Evolutionary conservation across 2,797 vertebrate genomes (phyloP), one percentile per base, ranked within the genome.

Genomic region (Momotus momota): DNA sequence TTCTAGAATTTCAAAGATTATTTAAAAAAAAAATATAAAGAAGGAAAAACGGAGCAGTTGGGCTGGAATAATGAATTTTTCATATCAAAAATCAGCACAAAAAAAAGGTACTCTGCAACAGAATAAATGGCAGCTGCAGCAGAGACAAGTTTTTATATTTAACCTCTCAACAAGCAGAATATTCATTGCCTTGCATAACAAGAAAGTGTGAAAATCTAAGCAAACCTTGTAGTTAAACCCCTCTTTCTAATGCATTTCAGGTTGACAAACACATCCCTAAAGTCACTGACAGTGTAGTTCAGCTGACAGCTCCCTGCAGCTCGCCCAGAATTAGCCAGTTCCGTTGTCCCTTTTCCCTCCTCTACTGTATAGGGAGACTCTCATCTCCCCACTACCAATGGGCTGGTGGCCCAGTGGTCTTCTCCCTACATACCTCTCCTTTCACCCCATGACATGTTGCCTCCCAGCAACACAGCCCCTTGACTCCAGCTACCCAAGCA

Each of bases 31-130:
- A 89, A 71, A 12, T 0, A 66, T 78, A 81, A 82, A 93, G 66
- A 46, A 91, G 23, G 51, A 45, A 88, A 83, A 87, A 88, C 61
- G 43, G 41, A 85, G 41, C 35, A 69, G 64, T 65, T 88, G 46
- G 35, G 61, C 79, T 81, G 69, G 94, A 86, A 86, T 38, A 90
- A 81, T 64, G 33, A 83, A 90, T 75, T 93, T 94, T 94, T 92
- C 57, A 52, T 86, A 85, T 51, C 7, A 66, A 72, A 93, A 92
- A 80, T 86, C 48, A 61, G 25, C 45, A 62, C 64, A 52, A 23
- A 85, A 93, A 52, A 23, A 85, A 93, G 60, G 55, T 78, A 79
- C 20, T 66, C 43, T 46, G 60, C 52, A 85, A 84, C 4, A 48
- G 48, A 81, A 73, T 43, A 80, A 85, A 60, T 49, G 46, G 64